Base-by-base conservation (phyloP, 92 coral and sea anemone genomes). In the Metridium senile region DNA sequence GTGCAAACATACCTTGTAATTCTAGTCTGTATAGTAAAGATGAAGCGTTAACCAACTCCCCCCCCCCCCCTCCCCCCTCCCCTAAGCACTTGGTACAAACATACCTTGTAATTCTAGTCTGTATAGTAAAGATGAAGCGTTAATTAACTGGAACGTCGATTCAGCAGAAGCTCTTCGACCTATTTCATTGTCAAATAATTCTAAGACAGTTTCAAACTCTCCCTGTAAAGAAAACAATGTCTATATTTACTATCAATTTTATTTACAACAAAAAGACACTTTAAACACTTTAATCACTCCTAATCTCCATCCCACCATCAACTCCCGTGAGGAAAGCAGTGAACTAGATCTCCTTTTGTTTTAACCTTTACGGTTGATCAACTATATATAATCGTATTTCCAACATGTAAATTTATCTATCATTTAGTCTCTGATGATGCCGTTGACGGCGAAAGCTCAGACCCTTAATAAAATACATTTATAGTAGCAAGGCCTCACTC, bases 121-220 rank as follows among this genome's bases (percentile, higher is more conserved):
- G 84, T 81, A 84, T 28, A 90, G 88, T 21, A 90, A 74, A 27
- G 96, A 87, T 20, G 92, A 63, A 16, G 82, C 87, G 49, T 90
- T 87, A 11, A 68, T 62, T 82, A 84, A 25, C 0, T 70, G 87
- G 39, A 81, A 81, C 49, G 75, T 33, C 8, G 31, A 23, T 19
- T 74, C 70, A 7, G 77, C 31, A 7, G 46, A 71, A 58, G 74
- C 85, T 57, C 81, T 74, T 33, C 67, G 58, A 19, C 79, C 78
- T n/a, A 90, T 93, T 90, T 92, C 85, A 9, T 82, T 75, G 66
- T 92, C 91, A 67, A 52, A 89, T 9, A 89, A 58, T 34, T 78
- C 85, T 47, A 92, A 51, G 11, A 93, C 97, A 3, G 78, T 87
- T 46, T 86, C 97, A 75, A 85, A 87, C 21, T 92, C 92, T 33